A percentile compares a stretch with the other conserved stretches of the same genome.
These are phyloP conservation scores for Lycophotia porphyrea DNA, from an alignment of 2,888 invertebrate genomes.

Conservation along the genomic window DNA sequence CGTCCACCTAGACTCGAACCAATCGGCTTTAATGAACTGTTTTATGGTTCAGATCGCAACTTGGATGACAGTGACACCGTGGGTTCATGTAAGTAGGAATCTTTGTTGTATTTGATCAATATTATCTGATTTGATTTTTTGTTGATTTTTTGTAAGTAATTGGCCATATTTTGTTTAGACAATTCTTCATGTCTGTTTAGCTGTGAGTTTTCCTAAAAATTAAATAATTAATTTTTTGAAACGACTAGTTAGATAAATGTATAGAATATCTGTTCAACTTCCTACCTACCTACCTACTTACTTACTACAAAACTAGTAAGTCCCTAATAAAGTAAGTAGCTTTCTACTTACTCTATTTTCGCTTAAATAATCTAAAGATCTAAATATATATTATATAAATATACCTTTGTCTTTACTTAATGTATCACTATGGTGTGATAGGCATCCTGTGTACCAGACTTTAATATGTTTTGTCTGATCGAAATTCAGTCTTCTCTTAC, in stretches of 20 bases:
- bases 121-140: no score
- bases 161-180: no score
- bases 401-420: not conserved
- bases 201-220: no score
- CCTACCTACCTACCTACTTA: no score
- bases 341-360: not conserved
- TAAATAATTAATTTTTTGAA: no score
- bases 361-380: not conserved
- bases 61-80: conserved; percentile 67
- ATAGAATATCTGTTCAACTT: no score
- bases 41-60: conserved; percentile 71
- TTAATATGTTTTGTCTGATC: not conserved
- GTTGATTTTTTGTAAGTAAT: no score
- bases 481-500: conserved; percentile 20
- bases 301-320: not conserved
- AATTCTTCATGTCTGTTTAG: no score
- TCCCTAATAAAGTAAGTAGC: not conserved
- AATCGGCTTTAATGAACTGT: conserved; percentile 76
- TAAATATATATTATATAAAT: no score
- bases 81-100: no score
- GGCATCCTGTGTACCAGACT: not conserved
- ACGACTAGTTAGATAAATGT: no score
- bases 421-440: conserved; percentile 56
- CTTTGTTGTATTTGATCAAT: no score
- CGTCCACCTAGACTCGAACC: conserved; percentile 75